A percentile compares a stretch with the other conserved stretches of the same genome.
phyloP scores from a whole-genome alignment of 1,140 invertebrate species.

The Caenorhabditis brenneri region DNA sequence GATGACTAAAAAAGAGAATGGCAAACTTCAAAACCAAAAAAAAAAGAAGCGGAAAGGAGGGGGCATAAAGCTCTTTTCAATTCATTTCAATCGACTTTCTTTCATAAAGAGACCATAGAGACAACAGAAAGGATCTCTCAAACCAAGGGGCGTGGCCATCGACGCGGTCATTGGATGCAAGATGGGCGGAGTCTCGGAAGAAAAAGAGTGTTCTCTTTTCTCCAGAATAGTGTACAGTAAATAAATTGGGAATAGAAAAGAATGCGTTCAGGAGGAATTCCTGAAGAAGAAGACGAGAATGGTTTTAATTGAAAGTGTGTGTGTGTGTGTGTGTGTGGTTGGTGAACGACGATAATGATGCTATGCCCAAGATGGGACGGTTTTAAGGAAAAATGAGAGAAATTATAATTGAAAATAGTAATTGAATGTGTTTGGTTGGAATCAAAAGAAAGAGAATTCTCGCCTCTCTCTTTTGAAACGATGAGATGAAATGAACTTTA shows the following conservation, averaged over 20 bases:
- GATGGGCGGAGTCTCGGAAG: neutral
- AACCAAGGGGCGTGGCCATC: neutral
- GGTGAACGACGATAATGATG: constrained; percentile 15
- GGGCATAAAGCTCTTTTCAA: neutral
- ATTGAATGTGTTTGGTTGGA: constrained; percentile 34
- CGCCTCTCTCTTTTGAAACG: neutral
- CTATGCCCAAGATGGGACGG: constrained; percentile 13
- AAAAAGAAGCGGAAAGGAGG: too few relatives aligned
- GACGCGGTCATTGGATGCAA: constrained; percentile 7
- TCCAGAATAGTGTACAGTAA: constrained; percentile 32
- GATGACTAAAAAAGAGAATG: neutral
- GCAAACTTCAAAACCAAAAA: neutral
- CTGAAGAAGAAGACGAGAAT: neutral
- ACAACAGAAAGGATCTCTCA: neutral
- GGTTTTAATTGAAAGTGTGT: constrained; percentile 20
- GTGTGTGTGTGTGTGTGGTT: too few relatives aligned
- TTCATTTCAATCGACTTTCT: constrained; percentile 2
- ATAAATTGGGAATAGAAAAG: neutral
- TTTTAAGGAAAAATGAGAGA: neutral
- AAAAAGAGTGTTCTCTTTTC: neutral
- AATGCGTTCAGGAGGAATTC: neutral
- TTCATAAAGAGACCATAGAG: neutral
- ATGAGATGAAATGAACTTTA: neutral
- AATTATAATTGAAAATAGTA: constrained; percentile 44
- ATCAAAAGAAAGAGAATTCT: constrained; percentile 6